phyloP scores from a whole-genome alignment of 2,797 vertebrate species.

The Adelosebastes latens region DNA sequence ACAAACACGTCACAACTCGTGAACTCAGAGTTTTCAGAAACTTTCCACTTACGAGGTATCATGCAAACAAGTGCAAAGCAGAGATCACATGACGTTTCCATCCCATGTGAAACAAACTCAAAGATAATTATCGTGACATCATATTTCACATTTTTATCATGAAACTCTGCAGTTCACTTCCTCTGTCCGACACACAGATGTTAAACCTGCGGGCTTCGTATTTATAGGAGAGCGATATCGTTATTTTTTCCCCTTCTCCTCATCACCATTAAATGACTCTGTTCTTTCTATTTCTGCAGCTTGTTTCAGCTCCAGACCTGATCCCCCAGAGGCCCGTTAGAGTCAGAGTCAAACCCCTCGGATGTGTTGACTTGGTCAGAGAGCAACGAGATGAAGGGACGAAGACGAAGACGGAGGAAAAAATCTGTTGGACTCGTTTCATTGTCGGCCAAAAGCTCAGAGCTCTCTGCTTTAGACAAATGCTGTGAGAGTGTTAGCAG shows the following conservation, averaged over 20 bases:
- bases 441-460: not conserved
- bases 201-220: not conserved
- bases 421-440: not conserved
- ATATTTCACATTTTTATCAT: not conserved
- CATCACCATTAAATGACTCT: not conserved
- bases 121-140: not conserved
- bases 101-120: not conserved
- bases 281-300: not conserved
- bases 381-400: not conserved
- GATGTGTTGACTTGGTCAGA: not conserved
- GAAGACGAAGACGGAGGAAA: not conserved
- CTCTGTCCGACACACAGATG: not conserved
- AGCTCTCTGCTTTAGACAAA: not conserved
- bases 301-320: not conserved
- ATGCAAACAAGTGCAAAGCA: not conserved
- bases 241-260: not conserved
- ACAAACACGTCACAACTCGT: too few relatives aligned
- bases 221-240: not conserved
- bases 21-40: too few relatives aligned
- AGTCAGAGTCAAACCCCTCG: not conserved
- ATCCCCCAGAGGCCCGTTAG: not conserved
- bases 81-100: not conserved
- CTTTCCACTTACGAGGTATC: not conserved
- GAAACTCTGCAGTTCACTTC: not conserved
- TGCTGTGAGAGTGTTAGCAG: not conserved